phyloP scores from a whole-genome alignment of 1,140 invertebrate species.

The Lasioglossum albipes region DNA sequence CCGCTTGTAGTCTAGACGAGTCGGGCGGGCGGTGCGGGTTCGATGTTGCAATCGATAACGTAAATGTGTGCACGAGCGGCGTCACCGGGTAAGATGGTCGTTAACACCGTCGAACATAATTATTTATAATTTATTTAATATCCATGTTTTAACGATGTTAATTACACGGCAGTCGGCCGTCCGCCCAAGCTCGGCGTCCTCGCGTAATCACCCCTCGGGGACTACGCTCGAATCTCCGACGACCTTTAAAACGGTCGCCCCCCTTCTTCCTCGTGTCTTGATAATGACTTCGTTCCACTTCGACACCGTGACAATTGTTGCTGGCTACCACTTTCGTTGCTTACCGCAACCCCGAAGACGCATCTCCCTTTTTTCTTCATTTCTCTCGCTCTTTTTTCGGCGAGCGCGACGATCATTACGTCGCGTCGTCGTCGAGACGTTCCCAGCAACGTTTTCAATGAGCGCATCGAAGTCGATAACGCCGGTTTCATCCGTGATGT shows the following conservation, averaged over 20 bases:
- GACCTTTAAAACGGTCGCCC: constrained; percentile 1
- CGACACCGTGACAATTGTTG: constrained; percentile 47
- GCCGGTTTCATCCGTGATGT: too few species aligned
- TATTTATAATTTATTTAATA: constrained; percentile 71
- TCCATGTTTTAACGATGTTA: constrained; percentile 65
- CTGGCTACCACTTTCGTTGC: not conserved
- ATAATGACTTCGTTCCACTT: constrained; percentile 60
- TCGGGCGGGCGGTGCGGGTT: not conserved
- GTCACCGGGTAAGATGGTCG: constrained; percentile 48
- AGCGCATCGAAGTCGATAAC: too few species aligned
- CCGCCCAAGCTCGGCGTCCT: constrained; percentile 14
- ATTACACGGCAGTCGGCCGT: constrained; percentile 39
- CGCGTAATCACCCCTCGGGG: constrained; percentile 56
- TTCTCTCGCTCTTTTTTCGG: not conserved
- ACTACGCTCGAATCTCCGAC: constrained; percentile 18
- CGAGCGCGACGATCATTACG: not conserved
- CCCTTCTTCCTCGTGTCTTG: constrained; percentile 41
- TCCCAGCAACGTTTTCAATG: too few species aligned
- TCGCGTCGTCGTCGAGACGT: too few species aligned
- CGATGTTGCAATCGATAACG: constrained; percentile 26
- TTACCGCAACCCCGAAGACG: not conserved
- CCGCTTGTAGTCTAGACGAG: not conserved
- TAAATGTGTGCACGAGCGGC: constrained; percentile 14
- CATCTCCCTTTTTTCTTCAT: not conserved
- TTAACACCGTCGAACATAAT: constrained; percentile 63